Base-by-base conservation (phyloP, 2,888 invertebrate genomes). In the Xylocampa areola region DNA sequence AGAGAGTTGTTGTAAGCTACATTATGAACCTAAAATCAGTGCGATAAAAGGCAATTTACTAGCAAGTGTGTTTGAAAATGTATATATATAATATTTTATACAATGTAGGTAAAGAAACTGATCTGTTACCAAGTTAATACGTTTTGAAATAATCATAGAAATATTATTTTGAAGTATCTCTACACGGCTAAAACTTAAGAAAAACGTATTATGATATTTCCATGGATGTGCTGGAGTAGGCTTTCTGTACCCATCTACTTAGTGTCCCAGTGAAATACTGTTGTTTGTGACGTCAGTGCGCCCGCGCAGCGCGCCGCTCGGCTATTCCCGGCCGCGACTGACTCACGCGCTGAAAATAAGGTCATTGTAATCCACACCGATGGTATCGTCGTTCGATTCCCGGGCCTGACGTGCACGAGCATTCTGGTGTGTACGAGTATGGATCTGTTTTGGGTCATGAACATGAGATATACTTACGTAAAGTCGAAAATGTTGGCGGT, bases 311-410 rank as follows among this genome's bases (percentile, higher is more conserved):
- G 37, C 50, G 44, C 53, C 48, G 51, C 63, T 62, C 50, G 41
- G 54, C 73, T 82, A 83, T 80, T 79, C 64, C 50, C 49, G 76
- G 55, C 57, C 78, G 49, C 40, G 47, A 40, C 66, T 85, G 82
- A 87, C 58, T 88, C 86, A 86, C 72, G 58, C 51, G 54, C 79
- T 69, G 77, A 79, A n/a, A 85, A 83, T 85, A 81, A 73, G 80
- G 80, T 77, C 77, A 86, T 83, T 87, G 88, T 86, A 88, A 88
- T 87, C 86, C 82, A 87, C 84, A 88, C 87, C 86, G 64, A 51
- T 52, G 47, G 58, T 55, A 67, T 62, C 54, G 52, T 50, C 51
- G 64, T 75, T 74, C 71, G 68, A 66, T 55, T 73, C 73, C 70
- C 61, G 44, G 54, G 36, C 51, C 29, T 53, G 40, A 45, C 57